Conservation (phyloP, 1,140 invertebrate species). For the Kradibia gibbosae region DNA sequence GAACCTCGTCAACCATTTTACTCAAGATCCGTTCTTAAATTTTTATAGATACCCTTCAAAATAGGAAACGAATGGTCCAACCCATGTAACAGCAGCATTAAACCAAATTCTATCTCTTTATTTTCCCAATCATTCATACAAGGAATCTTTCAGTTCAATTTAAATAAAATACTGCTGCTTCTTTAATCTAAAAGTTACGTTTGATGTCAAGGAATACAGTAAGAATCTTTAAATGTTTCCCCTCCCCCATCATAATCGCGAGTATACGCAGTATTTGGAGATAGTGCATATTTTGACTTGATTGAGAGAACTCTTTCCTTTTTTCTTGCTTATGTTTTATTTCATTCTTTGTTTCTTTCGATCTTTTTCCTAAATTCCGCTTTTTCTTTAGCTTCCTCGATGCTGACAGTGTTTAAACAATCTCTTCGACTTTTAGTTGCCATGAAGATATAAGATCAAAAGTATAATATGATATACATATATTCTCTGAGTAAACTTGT, state of each 20-base stretch:
- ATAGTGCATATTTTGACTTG: slow-evolving; percentile 57
- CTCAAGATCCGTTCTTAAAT: not conserved
- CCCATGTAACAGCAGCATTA: slow-evolving; percentile 7
- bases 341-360: slow-evolving; percentile 39
- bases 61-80: not conserved
- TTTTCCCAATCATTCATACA: not conserved
- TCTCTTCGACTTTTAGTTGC: slow-evolving; percentile 28
- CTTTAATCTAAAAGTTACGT: slow-evolving; percentile 51
- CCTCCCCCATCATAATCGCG: not conserved
- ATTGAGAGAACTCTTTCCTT: slow-evolving; percentile 19
- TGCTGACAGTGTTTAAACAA: not conserved
- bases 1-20: not conserved
- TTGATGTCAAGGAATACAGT: slow-evolving; percentile 9
- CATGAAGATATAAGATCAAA: slow-evolving; percentile 24
- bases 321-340: not conserved
- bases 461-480: no score
- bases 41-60: slow-evolving; percentile 19
- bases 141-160: not conserved
- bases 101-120: not conserved
- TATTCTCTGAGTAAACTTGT: no score
- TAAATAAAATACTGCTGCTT: slow-evolving; percentile 47
- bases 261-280: slow-evolving; percentile 23
- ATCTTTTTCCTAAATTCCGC: slow-evolving; percentile 31
- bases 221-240: not conserved
- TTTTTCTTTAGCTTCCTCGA: not conserved